Evolutionary conservation across 2,797 vertebrate species (phyloP), one percentile per base, ranked within the genome.

Genomic region (Pseudochaenichthys georgianus): DNA sequence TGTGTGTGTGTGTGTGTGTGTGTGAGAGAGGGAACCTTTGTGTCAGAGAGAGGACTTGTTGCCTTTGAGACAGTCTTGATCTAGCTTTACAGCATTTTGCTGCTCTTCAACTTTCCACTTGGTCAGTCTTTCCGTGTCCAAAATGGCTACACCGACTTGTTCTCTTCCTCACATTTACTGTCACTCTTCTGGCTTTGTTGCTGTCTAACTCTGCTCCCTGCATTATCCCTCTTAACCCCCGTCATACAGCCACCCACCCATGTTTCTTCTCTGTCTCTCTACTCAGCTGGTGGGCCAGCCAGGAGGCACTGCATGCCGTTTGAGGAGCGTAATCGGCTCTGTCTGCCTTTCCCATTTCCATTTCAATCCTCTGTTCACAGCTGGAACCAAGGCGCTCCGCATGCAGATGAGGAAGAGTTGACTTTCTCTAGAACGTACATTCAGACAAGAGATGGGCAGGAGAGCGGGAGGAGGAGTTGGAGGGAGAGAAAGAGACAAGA

Each of bases 331-430:
- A 90, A 94, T 93, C 87, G 90, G 77, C 75, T 87, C 77, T 84
- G 87, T 89, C 71, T 76, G 60, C 81, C 67, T 69, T 80, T 88
- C 71, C 88, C 69, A 94, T 94, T 95, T 94, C 91, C 94, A 94
- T 94, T 95, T 95, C 87, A 94, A 94, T 95, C 87, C 89, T 80
- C 79, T 34, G 68, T 87, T 92, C 92, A 91, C 94, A 94, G 93
- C 91, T 94, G 93, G 93, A 95, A 80, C 84, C 73, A 61, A 73
- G 78, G 65, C 68, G 62, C 81, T 87, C 78, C 80, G 89, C 92
- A 94, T 94, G 86, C 75, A 92, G 92, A 95, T 93, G 89, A 93
- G 88, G 74, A 11, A 46, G 78, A 83, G 69, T 77, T 70, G 81
- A 82, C 73, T 75, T 63, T 73, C 73, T 67, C 60, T 42, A 5